phyloP scores from a whole-genome alignment of 2,113 vertebrate genomes.

The Camelus dromedarius region DNA sequence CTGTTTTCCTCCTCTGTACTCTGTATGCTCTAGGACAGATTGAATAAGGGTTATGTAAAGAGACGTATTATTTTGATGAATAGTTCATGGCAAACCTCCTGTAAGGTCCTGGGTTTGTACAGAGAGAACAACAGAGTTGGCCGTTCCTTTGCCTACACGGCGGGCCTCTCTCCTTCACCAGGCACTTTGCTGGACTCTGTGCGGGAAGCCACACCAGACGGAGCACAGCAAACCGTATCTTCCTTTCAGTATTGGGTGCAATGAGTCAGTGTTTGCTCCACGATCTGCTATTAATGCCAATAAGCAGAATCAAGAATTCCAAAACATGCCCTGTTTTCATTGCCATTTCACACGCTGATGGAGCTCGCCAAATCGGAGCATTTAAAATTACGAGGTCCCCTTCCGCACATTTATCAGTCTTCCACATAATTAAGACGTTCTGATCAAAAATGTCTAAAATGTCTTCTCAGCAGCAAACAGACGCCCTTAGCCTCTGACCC shows the following conservation, averaged over 20 bases:
- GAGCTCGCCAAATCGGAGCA: slow-evolving; percentile 68
- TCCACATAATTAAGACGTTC: slow-evolving; percentile 76
- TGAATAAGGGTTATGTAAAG: neutral
- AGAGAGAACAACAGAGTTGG: neutral
- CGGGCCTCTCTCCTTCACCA: neutral
- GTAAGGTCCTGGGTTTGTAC: neutral
- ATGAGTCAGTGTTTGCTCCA: slow-evolving; percentile 75
- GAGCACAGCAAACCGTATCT: slow-evolving; percentile 66
- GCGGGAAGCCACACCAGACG: slow-evolving; percentile 40
- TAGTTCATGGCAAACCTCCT: neutral
- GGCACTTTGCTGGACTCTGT: neutral
- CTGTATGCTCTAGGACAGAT: neutral
- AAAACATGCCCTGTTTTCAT: slow-evolving; percentile 77
- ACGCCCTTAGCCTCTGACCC: slow-evolving; percentile 66
- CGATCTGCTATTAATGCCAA: slow-evolving; percentile 72
- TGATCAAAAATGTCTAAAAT: slow-evolving; percentile 79
- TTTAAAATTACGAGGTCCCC: slow-evolving; percentile 77
- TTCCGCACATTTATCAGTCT: slow-evolving; percentile 72
- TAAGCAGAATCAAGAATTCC: slow-evolving; percentile 78
- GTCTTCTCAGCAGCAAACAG: slow-evolving; percentile 80
- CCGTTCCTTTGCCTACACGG: neutral
- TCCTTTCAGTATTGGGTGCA: slow-evolving; percentile 64
- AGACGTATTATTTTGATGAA: neutral
- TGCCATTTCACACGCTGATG: slow-evolving; percentile 62
- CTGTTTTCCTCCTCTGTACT: neutral